Percentiles rank a stretch among this genome's conserved stretches.
Conservation (phyloP, 2,797 vertebrate genomes). For the Tokudaia muenninki region DNA sequence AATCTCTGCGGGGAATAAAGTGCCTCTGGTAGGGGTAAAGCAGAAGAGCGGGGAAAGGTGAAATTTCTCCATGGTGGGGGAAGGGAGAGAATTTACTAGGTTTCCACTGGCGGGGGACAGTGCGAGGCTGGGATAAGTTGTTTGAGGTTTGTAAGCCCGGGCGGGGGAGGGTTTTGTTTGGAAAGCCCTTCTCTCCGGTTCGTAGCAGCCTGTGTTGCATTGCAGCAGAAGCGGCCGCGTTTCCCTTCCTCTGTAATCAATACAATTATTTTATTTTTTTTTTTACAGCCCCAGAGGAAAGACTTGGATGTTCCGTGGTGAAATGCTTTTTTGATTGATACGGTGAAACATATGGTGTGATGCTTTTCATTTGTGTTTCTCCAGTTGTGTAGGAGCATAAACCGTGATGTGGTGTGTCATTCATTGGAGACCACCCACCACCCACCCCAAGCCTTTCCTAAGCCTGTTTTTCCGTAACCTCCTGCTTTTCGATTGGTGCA, state of each 20-base stretch:
- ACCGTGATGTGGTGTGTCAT: slow-evolving; percentile 70
- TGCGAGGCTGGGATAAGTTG: slow-evolving; percentile 34
- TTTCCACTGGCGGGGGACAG: not conserved
- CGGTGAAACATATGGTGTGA: slow-evolving; percentile 73
- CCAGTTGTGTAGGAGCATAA: slow-evolving; percentile 66
- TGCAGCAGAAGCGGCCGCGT: slow-evolving; percentile 86
- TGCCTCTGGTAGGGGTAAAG: not conserved
- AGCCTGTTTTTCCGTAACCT: slow-evolving; percentile 76
- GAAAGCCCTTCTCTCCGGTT: slow-evolving; percentile 56
- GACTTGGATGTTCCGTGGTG: not conserved
- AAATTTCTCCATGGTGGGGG: not conserved
- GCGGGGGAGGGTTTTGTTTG: slow-evolving; percentile 56
- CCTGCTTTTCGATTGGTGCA: slow-evolving; percentile 82
- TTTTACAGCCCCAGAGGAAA: slow-evolving; percentile 49
- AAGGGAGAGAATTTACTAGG: not conserved
- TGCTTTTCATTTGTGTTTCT: slow-evolving; percentile 61
- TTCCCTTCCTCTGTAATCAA: not conserved
- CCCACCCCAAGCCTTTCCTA: not conserved
- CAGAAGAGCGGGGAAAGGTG: not conserved
- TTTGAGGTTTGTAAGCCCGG: slow-evolving; percentile 28
- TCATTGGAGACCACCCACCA: slow-evolving; percentile 28
- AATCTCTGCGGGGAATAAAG: slow-evolving; percentile 14
- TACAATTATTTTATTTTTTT: not conserved
- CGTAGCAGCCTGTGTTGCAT: slow-evolving; percentile 85
- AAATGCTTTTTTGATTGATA: slow-evolving; percentile 41